A percentile compares a stretch with the other conserved stretches of the same genome.
Evolutionary conservation across 2,113 vertebrate species (phyloP).

Genomic region (Varanus salvator): DNA sequence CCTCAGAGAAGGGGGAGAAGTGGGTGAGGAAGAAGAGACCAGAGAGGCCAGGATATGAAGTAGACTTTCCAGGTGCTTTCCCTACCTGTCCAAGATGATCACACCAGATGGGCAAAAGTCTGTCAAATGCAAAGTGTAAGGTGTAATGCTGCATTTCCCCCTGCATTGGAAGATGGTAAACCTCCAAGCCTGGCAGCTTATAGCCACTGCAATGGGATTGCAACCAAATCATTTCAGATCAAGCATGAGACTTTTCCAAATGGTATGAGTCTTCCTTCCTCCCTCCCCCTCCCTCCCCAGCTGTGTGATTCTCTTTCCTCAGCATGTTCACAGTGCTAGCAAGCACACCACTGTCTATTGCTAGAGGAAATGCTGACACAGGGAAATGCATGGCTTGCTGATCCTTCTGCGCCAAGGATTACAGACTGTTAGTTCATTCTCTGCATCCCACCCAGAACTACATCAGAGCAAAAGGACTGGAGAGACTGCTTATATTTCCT

Average conservation of each 20-base stretch:
- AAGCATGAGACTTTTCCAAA: not conserved
- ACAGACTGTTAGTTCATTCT: not conserved
- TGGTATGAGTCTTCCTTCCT: not conserved
- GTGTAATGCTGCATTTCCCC: too few relatives aligned
- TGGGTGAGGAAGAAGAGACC: too few relatives aligned
- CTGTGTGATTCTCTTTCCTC: not conserved
- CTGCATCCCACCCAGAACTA: not conserved
- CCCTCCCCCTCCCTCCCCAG: not conserved
- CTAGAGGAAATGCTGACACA: not conserved
- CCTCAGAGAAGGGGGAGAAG: too few relatives aligned
- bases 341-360: not conserved
- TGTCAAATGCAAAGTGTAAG: too few relatives aligned
- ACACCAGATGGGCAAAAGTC: too few relatives aligned
- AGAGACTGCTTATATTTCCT: not conserved
- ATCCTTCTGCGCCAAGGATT: conserved; percentile 9
- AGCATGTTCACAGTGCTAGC: not conserved
- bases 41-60: too few relatives aligned
- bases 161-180: too few relatives aligned
- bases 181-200: too few relatives aligned
- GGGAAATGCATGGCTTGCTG: not conserved
- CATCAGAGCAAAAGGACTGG: not conserved
- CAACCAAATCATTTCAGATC: too few relatives aligned
- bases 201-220: too few relatives aligned
- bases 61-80: too few relatives aligned
- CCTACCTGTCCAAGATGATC: too few relatives aligned